Evolutionary conservation across 2,888 invertebrate genomes (phyloP).

Genomic region (Incurvaria masculella): DNA sequence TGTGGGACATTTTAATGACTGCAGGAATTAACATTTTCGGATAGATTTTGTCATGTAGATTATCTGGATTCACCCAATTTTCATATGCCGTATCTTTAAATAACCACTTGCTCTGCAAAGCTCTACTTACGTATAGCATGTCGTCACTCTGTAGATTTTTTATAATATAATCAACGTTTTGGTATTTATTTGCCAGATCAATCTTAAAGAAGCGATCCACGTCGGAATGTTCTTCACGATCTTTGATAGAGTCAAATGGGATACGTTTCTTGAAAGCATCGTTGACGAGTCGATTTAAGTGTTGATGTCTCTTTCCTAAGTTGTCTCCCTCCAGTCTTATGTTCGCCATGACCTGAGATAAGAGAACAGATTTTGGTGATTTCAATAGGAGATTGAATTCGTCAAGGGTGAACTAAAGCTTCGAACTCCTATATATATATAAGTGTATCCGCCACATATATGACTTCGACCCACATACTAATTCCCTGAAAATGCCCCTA

Average conservation of each 20-base stretch:
- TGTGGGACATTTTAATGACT: conserved; percentile 29
- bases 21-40: conserved; percentile 32
- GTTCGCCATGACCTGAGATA: too few species aligned
- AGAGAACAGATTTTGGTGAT: too few species aligned
- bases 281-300: conserved; percentile 25
- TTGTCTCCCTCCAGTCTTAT: conserved; percentile 26
- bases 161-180: conserved; percentile 28
- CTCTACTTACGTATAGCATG: conserved; percentile 34
- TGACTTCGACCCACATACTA: too few species aligned
- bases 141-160: conserved; percentile 30
- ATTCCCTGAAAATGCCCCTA: too few species aligned
- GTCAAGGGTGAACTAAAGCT: too few species aligned
- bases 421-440: too few species aligned
- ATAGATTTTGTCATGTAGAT: conserved; percentile 29
- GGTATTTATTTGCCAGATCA: conserved; percentile 29
- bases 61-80: conserved; percentile 27
- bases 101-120: conserved; percentile 32
- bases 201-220: conserved; percentile 35
- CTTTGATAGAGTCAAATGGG: conserved; percentile 14
- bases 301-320: conserved; percentile 26
- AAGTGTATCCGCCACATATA: too few species aligned
- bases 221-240: conserved; percentile 22
- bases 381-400: too few species aligned
- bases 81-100: conserved; percentile 21
- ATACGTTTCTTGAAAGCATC: conserved; percentile 15